These are phyloP conservation scores for Myotis planiceps DNA, from an alignment of 2,797 vertebrate genomes.

Conservation along the genomic window DNA sequence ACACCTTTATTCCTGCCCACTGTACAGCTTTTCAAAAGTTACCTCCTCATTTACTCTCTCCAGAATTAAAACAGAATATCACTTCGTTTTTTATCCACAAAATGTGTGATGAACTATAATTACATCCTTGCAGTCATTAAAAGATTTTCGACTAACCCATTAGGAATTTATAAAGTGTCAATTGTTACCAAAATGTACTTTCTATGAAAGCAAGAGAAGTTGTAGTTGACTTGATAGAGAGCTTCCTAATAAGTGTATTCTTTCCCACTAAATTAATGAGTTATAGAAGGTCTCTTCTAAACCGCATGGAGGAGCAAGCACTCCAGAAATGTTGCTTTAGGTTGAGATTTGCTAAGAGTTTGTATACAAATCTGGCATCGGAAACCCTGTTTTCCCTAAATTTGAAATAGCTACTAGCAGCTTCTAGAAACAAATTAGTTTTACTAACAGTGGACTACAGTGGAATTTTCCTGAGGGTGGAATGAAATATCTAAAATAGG, in stretches of 20 bases:
- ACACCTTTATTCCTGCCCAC: neutral
- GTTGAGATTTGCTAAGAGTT: conserved; percentile 37
- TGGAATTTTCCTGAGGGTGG: neutral
- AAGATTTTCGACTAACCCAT: conserved; percentile 10
- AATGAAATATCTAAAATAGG: neutral
- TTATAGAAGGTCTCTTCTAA: conserved; percentile 3
- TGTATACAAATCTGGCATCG: neutral
- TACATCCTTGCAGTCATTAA: conserved; percentile 22
- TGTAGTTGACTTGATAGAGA: neutral
- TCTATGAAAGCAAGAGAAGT: conserved; percentile 17
- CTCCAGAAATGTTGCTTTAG: neutral
- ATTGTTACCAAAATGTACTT: conserved; percentile 36
- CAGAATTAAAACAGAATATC: conserved; percentile 60
- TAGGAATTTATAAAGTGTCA: conserved; percentile 32
- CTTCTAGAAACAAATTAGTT: conserved; percentile 8
- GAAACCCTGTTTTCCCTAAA: neutral
- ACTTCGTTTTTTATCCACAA: conserved; percentile 43
- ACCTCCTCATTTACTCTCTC: neutral
- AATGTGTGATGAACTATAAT: conserved; percentile 34
- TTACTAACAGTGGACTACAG: neutral
- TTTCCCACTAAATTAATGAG: neutral
- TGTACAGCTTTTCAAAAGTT: conserved; percentile 50
- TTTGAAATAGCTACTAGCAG: neutral
- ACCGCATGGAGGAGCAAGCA: conserved; percentile 32
- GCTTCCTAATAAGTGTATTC: neutral